Evolutionary conservation across 2,888 invertebrate species (phyloP).

Genomic region (Branchipolynoe longqiensis): DNA sequence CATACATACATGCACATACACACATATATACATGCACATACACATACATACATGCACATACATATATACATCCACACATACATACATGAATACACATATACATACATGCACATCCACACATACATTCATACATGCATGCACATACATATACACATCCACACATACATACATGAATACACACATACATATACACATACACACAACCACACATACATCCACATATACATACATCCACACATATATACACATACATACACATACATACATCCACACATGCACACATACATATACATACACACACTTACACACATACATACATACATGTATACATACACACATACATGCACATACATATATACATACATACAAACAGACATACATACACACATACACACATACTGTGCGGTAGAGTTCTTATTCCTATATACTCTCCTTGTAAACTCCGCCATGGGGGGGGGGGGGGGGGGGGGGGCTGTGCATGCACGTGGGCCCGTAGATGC

Average conservation of each 20-base stretch:
- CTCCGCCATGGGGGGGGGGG: background rate
- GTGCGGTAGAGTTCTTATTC: no score
- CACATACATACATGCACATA: slow-evolving; percentile 31
- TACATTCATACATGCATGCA: background rate
- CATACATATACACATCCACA: background rate
- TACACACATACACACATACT: no score
- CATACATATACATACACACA: slow-evolving; percentile 23
- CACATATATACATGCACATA: slow-evolving; percentile 13
- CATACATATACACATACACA: slow-evolving; percentile 25
- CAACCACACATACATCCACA: background rate
- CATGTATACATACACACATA: slow-evolving; percentile 1
- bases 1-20: background rate
- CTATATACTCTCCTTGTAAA: no score
- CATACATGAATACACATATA: slow-evolving; percentile 8
- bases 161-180: background rate
- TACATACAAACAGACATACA: background rate
- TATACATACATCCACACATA: background rate
- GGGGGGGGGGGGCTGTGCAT: background rate
- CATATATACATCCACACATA: background rate
- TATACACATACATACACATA: slow-evolving; percentile 16
- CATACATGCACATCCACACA: slow-evolving; percentile 12
- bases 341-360: slow-evolving; percentile 19
- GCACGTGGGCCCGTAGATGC: background rate
- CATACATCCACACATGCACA: background rate
- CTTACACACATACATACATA: slow-evolving; percentile 10